Evolutionary conservation across 1,140 invertebrate genomes (phyloP).

Genomic region (Drosophila prosaltans): DNA sequence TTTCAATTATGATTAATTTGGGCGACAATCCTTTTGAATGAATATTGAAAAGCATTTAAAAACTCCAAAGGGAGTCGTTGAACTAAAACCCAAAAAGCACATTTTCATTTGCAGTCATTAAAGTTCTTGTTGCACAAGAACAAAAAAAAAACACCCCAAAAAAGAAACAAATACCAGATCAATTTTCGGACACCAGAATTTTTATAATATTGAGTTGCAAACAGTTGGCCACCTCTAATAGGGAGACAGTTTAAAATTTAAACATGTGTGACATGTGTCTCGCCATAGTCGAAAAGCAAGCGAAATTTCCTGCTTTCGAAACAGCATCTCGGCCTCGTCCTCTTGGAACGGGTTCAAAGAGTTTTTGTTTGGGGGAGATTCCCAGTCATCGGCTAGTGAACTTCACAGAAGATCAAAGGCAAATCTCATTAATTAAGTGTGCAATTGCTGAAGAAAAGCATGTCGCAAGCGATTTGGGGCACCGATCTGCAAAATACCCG

Average conservation of each 20-base stretch:
- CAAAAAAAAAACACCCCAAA: too few species aligned
- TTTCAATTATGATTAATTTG: too few species aligned
- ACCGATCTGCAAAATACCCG: neutral
- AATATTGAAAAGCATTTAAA: neutral
- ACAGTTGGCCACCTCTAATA: constrained; percentile 26
- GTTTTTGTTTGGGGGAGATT: constrained; percentile 47
- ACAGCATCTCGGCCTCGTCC: neutral
- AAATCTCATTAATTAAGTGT: constrained; percentile 79
- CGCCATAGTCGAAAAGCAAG: constrained; percentile 23
- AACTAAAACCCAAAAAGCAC: too few species aligned
- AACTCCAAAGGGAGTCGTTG: too few species aligned
- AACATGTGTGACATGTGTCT: constrained; percentile 73
- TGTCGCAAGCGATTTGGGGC: neutral
- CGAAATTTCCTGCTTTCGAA: constrained; percentile 32
- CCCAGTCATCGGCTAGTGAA: constrained; percentile 53
- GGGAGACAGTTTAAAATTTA: constrained; percentile 32
- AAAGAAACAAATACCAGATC: too few species aligned
- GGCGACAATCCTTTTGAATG: neutral
- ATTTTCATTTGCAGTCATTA: too few species aligned
- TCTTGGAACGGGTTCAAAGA: constrained; percentile 62
- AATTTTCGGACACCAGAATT: too few species aligned
- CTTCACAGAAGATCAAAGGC: constrained; percentile 76
- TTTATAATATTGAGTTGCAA: too few species aligned
- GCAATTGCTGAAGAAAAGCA: constrained; percentile 61
- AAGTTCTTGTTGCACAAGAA: too few species aligned